These are phyloP conservation scores for Drosophila affinis DNA, from an alignment of 2,888 invertebrate genomes.

Conservation along the genomic window DNA sequence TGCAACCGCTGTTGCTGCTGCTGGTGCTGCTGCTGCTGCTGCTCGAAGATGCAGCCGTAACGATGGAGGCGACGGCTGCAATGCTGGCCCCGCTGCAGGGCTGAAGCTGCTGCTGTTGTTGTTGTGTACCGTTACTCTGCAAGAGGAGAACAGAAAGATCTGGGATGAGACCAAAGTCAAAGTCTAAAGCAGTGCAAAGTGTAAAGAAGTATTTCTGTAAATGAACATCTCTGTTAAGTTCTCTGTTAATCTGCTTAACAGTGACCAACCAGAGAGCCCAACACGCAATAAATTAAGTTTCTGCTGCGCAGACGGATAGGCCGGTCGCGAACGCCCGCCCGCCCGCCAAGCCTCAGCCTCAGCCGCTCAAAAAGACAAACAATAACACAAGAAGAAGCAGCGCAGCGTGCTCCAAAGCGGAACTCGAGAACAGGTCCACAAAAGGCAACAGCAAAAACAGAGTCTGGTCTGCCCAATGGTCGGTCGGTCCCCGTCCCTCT, in stretches of 20 bases:
- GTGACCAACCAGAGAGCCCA: conserved; percentile 13
- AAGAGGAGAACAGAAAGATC: conserved; percentile 9
- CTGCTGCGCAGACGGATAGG: conserved; percentile 55
- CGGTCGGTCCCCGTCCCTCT: conserved; percentile 6
- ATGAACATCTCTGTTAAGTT: conserved; percentile 1
- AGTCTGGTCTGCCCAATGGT: conserved; percentile 30
- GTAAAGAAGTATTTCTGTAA: too few species aligned
- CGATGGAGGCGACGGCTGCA: conserved; percentile 53
- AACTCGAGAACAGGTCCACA: conserved; percentile 62
- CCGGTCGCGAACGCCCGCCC: neutral
- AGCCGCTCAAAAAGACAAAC: conserved; percentile 19
- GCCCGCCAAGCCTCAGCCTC: neutral
- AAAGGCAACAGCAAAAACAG: conserved; percentile 32
- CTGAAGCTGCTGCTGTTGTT: conserved; percentile 51
- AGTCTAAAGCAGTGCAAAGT: neutral
- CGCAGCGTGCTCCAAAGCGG: conserved; percentile 36
- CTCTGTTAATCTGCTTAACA: neutral
- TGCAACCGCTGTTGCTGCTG: conserved; percentile 17
- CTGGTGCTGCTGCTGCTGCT: conserved; percentile 65
- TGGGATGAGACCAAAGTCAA: neutral
- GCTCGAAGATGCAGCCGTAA: conserved; percentile 67
- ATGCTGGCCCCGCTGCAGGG: conserved; percentile 53
- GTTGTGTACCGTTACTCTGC: conserved; percentile 73
- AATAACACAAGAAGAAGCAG: conserved; percentile 33
- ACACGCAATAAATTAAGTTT: conserved; percentile 63